Conservation (phyloP, 23 tunicate genomes). For the Styela plicata region DNA sequence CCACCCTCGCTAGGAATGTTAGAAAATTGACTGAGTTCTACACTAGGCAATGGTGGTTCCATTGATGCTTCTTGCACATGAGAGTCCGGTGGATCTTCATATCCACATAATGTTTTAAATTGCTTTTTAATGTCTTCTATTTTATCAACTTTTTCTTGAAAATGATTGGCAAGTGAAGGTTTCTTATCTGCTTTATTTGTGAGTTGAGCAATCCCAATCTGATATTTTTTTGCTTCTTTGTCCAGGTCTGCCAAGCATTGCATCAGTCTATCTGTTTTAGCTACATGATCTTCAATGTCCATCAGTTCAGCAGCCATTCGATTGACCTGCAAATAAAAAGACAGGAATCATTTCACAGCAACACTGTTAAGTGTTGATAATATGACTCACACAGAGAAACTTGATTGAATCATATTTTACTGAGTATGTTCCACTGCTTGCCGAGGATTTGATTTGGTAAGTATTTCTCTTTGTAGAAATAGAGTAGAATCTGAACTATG, state of each 20-base stretch:
- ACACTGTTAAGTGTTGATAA: too few relatives aligned
- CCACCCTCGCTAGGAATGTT: background rate
- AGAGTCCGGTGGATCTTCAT: background rate
- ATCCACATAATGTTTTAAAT: background rate
- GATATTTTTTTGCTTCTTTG: conserved; percentile 31
- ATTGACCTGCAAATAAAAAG: conserved; percentile 11
- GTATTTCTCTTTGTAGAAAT: too few relatives aligned
- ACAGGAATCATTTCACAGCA: too few relatives aligned
- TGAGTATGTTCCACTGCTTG: too few relatives aligned
- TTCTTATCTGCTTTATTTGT: background rate
- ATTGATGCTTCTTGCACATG: background rate
- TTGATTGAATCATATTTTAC: too few relatives aligned
- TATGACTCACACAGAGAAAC: too few relatives aligned
- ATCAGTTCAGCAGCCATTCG: conserved; percentile 27
- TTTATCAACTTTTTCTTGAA: conserved; percentile 1
- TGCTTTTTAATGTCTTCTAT: background rate
- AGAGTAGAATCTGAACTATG: too few relatives aligned
- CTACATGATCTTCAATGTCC: conserved; percentile 9
- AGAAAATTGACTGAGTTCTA: background rate
- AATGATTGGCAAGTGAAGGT: background rate
- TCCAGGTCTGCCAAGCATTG: conserved; percentile 43
- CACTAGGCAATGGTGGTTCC: background rate
- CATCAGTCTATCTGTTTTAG: conserved; percentile 9
- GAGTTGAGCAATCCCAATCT: conserved; percentile 25
- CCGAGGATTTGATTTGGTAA: too few relatives aligned